phyloP scores from a whole-genome alignment of 2,888 invertebrate species.

The Phyllotreta cruciferae region DNA sequence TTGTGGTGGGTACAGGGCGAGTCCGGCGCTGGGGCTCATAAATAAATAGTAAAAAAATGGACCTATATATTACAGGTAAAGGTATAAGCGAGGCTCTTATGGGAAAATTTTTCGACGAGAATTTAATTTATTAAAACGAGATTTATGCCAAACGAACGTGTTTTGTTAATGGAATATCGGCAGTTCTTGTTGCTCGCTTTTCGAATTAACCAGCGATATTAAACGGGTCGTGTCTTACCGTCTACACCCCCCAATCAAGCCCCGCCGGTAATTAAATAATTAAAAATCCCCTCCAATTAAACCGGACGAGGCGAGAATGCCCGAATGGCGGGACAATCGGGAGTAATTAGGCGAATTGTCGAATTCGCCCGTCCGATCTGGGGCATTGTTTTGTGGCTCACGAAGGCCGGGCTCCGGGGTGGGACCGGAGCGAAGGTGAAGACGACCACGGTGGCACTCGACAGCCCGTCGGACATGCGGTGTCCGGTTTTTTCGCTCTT shows the following conservation, averaged over 20 bases:
- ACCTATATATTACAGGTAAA: constrained; percentile 54
- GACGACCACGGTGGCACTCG: constrained; percentile 59
- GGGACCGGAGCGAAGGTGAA: constrained; percentile 53
- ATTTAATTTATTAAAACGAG: constrained; percentile 56
- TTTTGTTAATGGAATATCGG: constrained; percentile 52
- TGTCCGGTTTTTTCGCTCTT: constrained; percentile 56
- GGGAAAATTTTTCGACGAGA: constrained; percentile 50
- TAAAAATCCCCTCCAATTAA: too few species aligned
- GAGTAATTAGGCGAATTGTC: constrained; percentile 20
- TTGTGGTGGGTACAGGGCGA: background rate
- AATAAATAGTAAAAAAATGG: constrained; percentile 57
- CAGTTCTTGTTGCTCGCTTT: constrained; percentile 46
- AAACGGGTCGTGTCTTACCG: constrained; percentile 43
- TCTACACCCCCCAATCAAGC: constrained; percentile 40
- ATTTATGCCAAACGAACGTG: constrained; percentile 53
- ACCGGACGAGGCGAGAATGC: background rate
- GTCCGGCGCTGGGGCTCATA: constrained; percentile 46
- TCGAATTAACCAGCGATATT: constrained; percentile 46
- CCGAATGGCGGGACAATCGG: background rate
- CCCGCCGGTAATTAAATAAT: constrained; percentile 34
- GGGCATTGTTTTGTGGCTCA: constrained; percentile 36
- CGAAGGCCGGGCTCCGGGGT: constrained; percentile 48
- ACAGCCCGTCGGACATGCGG: constrained; percentile 52
- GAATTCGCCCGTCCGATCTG: constrained; percentile 30
- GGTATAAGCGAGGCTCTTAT: constrained; percentile 39